These are phyloP conservation scores for Lepidothrix coronata DNA, from an alignment of 2,113 vertebrate species.

Conservation along the genomic window DNA sequence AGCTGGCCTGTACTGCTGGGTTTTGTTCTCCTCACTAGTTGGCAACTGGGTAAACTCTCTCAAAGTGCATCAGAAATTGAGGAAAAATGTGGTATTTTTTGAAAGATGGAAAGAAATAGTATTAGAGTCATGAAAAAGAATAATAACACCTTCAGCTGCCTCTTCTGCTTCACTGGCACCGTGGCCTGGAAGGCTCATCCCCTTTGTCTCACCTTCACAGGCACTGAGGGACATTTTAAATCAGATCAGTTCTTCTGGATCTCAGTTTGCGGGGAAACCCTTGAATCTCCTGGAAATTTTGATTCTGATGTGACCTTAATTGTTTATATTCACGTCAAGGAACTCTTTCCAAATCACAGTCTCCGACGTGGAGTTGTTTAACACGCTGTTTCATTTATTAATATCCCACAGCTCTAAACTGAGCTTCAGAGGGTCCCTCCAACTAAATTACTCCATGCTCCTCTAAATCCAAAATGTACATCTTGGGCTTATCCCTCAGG, in stretches of 20 bases:
- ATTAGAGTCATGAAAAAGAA: background rate
- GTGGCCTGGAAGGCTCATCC: background rate
- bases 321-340: background rate
- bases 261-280: background rate
- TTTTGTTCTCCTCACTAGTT: background rate
- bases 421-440: background rate
- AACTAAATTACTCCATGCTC: background rate
- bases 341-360: background rate
- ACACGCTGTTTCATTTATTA: background rate
- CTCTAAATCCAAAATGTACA: background rate
- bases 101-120: background rate
- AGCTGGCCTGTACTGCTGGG: background rate
- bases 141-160: background rate
- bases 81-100: background rate
- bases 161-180: background rate
- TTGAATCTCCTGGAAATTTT: background rate
- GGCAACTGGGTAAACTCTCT: background rate
- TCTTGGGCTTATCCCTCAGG: background rate
- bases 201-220: background rate
- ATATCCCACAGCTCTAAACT: background rate
- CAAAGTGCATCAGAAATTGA: background rate
- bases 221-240: background rate
- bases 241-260: background rate
- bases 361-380: fast-evolving
- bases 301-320: background rate